Percentiles rank a stretch among this genome's conserved stretches.
Evolutionary conservation across 2,113 vertebrate genomes (phyloP).

Genomic region (Tragelaphus scriptus): DNA sequence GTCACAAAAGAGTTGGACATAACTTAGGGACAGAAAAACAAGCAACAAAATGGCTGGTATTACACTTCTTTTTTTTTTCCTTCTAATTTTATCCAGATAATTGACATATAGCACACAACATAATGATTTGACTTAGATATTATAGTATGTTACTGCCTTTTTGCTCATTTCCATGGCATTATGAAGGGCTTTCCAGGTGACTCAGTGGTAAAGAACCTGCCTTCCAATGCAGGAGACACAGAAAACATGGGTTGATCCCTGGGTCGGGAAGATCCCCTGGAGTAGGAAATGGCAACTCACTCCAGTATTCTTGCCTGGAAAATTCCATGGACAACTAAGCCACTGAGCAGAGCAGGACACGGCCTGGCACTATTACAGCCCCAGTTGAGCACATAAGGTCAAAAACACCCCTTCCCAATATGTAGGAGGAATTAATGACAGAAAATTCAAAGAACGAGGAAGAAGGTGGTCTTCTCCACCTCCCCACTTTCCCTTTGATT

Average conservation of each 20-base stretch:
- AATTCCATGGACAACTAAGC: background rate
- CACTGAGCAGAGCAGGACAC: background rate
- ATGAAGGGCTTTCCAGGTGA: background rate
- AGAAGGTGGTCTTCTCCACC: background rate
- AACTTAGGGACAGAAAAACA: background rate
- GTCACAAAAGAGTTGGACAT: background rate
- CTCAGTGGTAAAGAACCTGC: background rate
- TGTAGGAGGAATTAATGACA: background rate
- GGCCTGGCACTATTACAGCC: background rate
- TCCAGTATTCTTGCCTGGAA: background rate
- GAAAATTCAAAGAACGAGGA: background rate
- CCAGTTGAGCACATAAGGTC: background rate
- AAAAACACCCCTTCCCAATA: background rate
- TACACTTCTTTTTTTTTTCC: background rate
- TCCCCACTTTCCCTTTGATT: background rate
- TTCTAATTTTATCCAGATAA: background rate
- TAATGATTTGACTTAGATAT: background rate
- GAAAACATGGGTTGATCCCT: background rate
- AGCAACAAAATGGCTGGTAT: background rate
- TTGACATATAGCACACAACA: background rate
- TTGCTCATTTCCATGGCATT: background rate
- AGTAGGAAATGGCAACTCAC: background rate
- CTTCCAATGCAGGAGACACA: background rate
- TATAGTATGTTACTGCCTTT: background rate
- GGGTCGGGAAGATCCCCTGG: background rate